These are phyloP conservation scores for Melinaea marsaeus DNA, from an alignment of 2,888 invertebrate genomes.

Conservation along the genomic window DNA sequence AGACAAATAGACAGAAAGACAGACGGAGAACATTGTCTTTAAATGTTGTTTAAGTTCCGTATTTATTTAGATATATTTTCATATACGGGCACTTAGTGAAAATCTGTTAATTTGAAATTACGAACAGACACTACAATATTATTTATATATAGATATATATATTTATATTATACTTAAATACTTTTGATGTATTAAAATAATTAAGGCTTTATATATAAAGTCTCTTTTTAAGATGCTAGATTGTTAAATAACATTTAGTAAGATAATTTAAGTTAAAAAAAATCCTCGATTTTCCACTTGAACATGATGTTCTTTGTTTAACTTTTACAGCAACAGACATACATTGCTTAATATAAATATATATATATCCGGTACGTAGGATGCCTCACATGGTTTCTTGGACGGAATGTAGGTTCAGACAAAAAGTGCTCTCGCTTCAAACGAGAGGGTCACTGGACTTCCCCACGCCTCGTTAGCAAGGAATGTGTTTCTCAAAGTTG, in stretches of 20 bases:
- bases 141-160: not conserved
- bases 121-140: too few species aligned
- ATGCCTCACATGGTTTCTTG: conserved; percentile 57
- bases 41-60: too few species aligned
- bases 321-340: not conserved
- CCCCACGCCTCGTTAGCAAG: conserved; percentile 55
- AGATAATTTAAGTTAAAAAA: too few species aligned
- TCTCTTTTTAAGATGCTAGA: not conserved
- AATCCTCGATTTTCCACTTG: conserved; percentile 3
- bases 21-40: too few species aligned
- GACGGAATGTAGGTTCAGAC: conserved; percentile 63
- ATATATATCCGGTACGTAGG: conserved; percentile 31
- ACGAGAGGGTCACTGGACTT: conserved; percentile 63
- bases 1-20: too few species aligned
- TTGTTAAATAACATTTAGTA: too few species aligned
- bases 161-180: not conserved
- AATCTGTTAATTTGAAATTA: too few species aligned
- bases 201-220: not conserved
- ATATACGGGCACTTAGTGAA: too few species aligned
- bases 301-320: conserved; percentile 15
- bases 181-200: not conserved
- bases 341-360: conserved; percentile 2
- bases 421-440: conserved; percentile 67
- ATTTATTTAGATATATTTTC: too few species aligned
- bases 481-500: conserved; percentile 44